Conservation (phyloP, 2,888 invertebrate genomes). For the Agrilus cyanescens region DNA sequence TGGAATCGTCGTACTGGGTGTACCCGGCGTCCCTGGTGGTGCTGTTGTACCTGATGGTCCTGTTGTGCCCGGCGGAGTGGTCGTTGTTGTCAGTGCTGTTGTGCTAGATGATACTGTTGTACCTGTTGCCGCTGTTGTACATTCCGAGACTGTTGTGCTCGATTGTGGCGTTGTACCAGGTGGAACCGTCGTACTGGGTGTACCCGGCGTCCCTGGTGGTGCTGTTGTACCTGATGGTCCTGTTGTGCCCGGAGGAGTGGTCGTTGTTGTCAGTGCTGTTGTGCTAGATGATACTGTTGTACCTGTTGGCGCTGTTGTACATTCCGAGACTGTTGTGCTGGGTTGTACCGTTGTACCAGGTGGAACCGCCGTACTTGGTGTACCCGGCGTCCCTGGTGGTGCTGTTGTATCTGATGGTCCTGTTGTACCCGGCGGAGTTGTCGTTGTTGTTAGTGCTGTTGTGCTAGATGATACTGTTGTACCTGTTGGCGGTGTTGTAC, state of each 20-base stretch:
- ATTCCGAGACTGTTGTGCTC: constrained; percentile 1
- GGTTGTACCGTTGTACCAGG: too few relatives aligned
- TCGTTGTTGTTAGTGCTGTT: background rate
- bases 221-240: too few relatives aligned
- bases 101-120: background rate
- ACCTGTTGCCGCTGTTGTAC: constrained; percentile 2
- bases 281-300: background rate
- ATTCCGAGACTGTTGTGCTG: too few relatives aligned
- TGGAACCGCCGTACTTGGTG: too few relatives aligned
- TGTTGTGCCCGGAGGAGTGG: background rate
- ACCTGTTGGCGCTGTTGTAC: constrained; percentile 1
- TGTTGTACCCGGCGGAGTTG: too few relatives aligned
- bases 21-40: background rate
- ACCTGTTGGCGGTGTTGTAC: constrained; percentile 3
- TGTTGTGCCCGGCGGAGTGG: background rate
- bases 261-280: background rate
- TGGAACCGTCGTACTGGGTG: background rate
- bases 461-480: too few relatives aligned
- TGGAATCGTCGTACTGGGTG: background rate
- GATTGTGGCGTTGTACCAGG: constrained; percentile 1
- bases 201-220: background rate
- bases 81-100: constrained; percentile 3
- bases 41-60: background rate
- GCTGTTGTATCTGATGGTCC: too few relatives aligned
- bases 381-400: too few relatives aligned